Evolutionary conservation across 35 echinoderm and acorn worm genomes (phyloP), one percentile per base, ranked within the genome.

Genomic region (Nesometra sesokonis): DNA sequence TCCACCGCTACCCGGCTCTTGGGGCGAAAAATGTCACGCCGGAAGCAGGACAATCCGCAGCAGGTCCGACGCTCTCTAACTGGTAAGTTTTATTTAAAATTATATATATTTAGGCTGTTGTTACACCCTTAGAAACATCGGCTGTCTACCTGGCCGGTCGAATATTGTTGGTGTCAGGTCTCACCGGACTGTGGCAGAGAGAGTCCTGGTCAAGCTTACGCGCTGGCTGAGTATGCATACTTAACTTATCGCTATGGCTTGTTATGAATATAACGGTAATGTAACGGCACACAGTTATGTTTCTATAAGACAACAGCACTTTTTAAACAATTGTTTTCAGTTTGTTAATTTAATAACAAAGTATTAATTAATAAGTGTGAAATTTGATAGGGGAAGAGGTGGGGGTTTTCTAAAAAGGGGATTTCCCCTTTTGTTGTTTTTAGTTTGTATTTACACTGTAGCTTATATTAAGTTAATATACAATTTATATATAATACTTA

Each of bases 31-130:
- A 98, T 98, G 95, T 98, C 95, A 93, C 92, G 95, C 92, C 95
- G 95, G 92, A 98, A 98, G 92, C 95, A 98, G 95, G 95, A 98
- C 95, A 94, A 94, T 78, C 95, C 95, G 85, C 93, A 94, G 92
- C 95, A 98, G 85, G 83, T 91, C 19, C 91, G 85, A 89, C 94
- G 93, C 87, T 80, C 95, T 37, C 82, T 94, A 84, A 86, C 93
- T 81, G 95, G 95, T 98, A 94, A 98, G 94, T 88, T 57, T 76
- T 34, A 33, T 81, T 81, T 36, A 23, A 32, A 77, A 39, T 89
- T 77, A 84, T 34, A 84, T 39, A 17, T 34, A 21, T 89, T 89
- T 89, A 84, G 17, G 81, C 21, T 32, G 32, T 67, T 67, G 52
- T 67, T 67, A 67, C 52, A 67, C 52, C 39, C 23, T 1, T 67